Percentiles rank a stretch among this genome's conserved stretches.
Conservation (phyloP, 2,888 invertebrate genomes). For the Caenorhabditis imperialis region DNA sequence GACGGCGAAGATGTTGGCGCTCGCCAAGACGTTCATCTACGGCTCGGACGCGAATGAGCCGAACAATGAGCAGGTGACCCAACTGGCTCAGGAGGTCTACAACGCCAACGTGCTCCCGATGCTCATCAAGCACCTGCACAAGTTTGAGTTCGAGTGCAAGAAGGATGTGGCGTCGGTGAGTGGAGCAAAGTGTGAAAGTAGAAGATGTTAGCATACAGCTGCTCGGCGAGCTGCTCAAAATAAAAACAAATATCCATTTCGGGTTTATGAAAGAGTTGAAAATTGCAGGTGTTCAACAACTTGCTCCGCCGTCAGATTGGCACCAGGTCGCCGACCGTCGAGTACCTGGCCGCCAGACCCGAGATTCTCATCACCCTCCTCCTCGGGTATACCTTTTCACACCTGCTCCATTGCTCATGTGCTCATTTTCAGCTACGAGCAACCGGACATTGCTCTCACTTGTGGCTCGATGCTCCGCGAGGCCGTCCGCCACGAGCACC, state of each 20-base stretch:
- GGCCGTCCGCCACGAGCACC: slow-evolving; percentile 96
- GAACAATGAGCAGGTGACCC: slow-evolving; percentile 87
- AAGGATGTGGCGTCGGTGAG: slow-evolving; percentile 95
- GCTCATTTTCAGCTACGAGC: slow-evolving; percentile 85
- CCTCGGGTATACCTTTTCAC: slow-evolving; percentile 67
- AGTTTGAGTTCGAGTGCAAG: slow-evolving; percentile 90
- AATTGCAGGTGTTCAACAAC: slow-evolving; percentile 89
- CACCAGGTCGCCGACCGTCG: slow-evolving; percentile 94
- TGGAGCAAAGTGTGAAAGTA: no score
- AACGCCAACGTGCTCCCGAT: slow-evolving; percentile 93
- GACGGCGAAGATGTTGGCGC: slow-evolving; percentile 84
- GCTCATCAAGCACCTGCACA: slow-evolving; percentile 88
- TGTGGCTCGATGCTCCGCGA: slow-evolving; percentile 99
- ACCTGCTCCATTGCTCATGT: background rate
- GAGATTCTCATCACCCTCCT: slow-evolving; percentile 85
- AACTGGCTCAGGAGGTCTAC: slow-evolving; percentile 97
- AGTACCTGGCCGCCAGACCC: slow-evolving; percentile 96
- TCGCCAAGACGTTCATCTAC: slow-evolving; percentile 97
- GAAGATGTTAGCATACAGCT: no score
- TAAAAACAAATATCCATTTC: background rate
- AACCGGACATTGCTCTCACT: slow-evolving; percentile 97
- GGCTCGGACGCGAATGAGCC: slow-evolving; percentile 95
- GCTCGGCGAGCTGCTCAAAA: no score
- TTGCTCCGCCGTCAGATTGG: slow-evolving; percentile 98
- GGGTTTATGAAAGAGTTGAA: no score